phyloP scores from a whole-genome alignment of 2,797 vertebrate species.

The Ibycter americanus region DNA sequence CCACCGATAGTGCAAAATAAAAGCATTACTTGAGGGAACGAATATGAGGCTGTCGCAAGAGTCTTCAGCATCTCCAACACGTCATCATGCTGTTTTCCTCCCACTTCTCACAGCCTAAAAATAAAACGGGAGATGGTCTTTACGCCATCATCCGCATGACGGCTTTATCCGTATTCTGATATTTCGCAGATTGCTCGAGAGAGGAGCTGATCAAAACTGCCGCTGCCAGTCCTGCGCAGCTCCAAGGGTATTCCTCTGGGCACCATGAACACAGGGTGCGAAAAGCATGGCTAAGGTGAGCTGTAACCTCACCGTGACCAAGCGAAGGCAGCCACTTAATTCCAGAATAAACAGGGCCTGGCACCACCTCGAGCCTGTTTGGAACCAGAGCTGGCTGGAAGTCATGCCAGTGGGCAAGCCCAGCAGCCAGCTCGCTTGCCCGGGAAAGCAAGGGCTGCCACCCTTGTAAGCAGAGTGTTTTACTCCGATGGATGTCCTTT shows the following conservation, averaged over 20 bases:
- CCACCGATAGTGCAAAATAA: neutral
- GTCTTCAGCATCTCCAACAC: neutral
- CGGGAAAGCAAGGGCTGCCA: neutral
- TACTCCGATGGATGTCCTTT: neutral
- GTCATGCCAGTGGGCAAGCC: fast-evolving
- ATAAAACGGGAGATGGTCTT: neutral
- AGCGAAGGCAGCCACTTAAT: neutral
- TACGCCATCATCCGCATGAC: neutral
- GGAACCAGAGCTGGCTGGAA: neutral
- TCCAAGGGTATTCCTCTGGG: neutral
- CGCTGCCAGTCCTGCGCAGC: neutral
- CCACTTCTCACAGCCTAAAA: neutral
- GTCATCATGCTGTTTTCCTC: neutral
- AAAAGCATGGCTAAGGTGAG: neutral
- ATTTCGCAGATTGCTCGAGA: neutral
- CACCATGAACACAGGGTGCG: fast-evolving
- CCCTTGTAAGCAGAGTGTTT: neutral
- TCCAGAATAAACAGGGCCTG: neutral
- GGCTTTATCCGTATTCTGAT: neutral
- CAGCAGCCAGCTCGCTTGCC: fast-evolving
- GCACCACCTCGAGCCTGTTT: fast-evolving
- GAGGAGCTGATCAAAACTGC: neutral
- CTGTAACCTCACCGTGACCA: neutral
- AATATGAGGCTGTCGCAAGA: neutral
- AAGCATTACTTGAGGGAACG: neutral